Percentiles rank a stretch among this genome's conserved stretches.
Evolutionary conservation across 2,113 vertebrate genomes (phyloP).

Genomic region (Nothoprocta perdicaria): DNA sequence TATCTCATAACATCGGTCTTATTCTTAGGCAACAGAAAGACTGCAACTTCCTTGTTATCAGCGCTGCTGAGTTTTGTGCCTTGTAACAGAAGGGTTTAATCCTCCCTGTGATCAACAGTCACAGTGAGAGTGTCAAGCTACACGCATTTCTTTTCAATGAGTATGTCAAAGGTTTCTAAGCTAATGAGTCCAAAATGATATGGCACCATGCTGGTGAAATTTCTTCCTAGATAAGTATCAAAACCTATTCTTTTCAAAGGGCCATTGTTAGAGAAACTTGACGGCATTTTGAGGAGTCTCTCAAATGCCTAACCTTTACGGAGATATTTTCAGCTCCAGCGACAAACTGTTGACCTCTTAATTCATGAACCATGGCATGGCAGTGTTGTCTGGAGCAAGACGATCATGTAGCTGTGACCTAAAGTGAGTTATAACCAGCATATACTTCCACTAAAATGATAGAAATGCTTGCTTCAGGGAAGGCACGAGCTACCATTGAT

Average conservation of each 20-base stretch:
- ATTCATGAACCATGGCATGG: not conserved
- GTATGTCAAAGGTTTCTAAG: not conserved
- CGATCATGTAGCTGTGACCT: not conserved
- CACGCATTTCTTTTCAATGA: not conserved
- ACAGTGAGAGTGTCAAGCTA: not conserved
- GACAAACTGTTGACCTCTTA: conserved; percentile 19
- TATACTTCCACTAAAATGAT: not conserved
- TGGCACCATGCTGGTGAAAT: not conserved
- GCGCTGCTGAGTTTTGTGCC: not conserved
- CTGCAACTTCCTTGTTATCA: not conserved
- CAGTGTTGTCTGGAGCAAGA: not conserved
- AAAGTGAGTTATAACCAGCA: not conserved
- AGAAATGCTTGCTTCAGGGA: not conserved
- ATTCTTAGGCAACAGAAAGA: not conserved
- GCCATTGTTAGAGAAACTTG: not conserved
- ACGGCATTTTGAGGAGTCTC: not conserved
- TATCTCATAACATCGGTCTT: not conserved
- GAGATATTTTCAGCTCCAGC: conserved; percentile 10
- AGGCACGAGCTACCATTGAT: not conserved
- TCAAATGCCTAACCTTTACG: not conserved
- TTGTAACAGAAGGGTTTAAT: not conserved
- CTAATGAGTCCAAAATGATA: not conserved
- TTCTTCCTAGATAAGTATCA: not conserved
- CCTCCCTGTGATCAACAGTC: not conserved
- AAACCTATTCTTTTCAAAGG: not conserved